Evolutionary conservation across 2,797 vertebrate genomes (phyloP).

Genomic region (Taeniopygia guttata): DNA sequence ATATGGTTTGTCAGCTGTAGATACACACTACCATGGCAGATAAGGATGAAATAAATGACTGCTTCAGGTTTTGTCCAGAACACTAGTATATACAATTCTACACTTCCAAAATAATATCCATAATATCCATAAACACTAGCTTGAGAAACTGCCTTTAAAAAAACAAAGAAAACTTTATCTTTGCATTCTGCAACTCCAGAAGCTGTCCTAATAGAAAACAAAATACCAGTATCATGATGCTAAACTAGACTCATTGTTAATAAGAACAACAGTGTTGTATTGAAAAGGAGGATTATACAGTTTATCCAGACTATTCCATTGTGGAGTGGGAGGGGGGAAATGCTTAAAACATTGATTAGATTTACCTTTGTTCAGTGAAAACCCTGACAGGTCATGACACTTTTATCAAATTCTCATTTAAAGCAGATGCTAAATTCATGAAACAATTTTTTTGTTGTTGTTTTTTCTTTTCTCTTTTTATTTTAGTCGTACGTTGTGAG

Average conservation of each 20-base stretch:
- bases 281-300: background rate
- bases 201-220: background rate
- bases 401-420: background rate
- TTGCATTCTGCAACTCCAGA: background rate
- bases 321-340: accelerated
- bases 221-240: background rate
- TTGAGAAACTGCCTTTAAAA: background rate
- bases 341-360: background rate
- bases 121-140: background rate
- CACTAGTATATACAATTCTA: too few relatives aligned
- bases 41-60: background rate
- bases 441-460: background rate
- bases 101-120: background rate
- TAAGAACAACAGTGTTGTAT: background rate
- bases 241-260: background rate
- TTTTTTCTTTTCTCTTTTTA: background rate
- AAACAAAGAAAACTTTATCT: background rate
- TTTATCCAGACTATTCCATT: background rate
- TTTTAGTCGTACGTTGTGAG: background rate
- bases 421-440: background rate
- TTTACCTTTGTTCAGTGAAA: background rate
- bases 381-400: background rate
- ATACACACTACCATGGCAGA: background rate
- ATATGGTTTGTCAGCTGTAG: background rate
- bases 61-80: background rate